A percentile compares a stretch with the other conserved stretches of the same genome.
Evolutionary conservation across 2,888 invertebrate species (phyloP).

Genomic region (Drosophila lutescens): DNA sequence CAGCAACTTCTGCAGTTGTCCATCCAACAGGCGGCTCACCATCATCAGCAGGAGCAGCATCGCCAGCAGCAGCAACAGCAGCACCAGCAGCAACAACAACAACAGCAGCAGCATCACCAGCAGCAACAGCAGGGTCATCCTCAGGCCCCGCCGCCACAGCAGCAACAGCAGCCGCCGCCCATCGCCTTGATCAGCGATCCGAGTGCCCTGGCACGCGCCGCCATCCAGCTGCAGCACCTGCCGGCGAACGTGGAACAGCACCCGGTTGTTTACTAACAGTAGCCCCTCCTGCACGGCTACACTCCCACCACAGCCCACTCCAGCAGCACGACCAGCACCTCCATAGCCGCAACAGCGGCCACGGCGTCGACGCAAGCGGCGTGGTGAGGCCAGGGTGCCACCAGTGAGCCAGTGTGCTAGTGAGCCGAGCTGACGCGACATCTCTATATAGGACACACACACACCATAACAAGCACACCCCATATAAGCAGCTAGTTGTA

Average conservation of each 20-base stretch:
- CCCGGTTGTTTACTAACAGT: slow-evolving; percentile 84
- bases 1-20: slow-evolving; percentile 75
- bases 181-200: slow-evolving; percentile 83
- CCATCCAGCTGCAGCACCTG: slow-evolving; percentile 84
- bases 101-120: slow-evolving; percentile 77
- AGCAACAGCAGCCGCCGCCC: slow-evolving; percentile 82
- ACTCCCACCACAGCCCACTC: slow-evolving; percentile 56
- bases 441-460: slow-evolving; percentile 28
- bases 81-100: slow-evolving; percentile 67
- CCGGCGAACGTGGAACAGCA: slow-evolving; percentile 84
- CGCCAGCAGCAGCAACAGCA: slow-evolving; percentile 77
- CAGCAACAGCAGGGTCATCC: slow-evolving; percentile 72
- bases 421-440: slow-evolving; percentile 44
- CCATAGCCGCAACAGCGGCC: slow-evolving; percentile 22
- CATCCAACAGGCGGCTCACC: slow-evolving; percentile 76
- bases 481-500: slow-evolving; percentile 70
- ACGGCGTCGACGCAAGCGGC: slow-evolving; percentile 35
- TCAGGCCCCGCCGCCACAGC: slow-evolving; percentile 73
- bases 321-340: slow-evolving; percentile 50
- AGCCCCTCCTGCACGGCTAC: slow-evolving; percentile 74
- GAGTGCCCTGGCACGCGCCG: slow-evolving; percentile 82
- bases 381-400: slow-evolving; percentile 31
- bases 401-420: slow-evolving; percentile 34
- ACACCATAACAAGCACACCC: slow-evolving; percentile 33
- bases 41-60: slow-evolving; percentile 79